Conservation (phyloP, 2,113 vertebrate species). For the Greenwoodochromis staneri region DNA sequence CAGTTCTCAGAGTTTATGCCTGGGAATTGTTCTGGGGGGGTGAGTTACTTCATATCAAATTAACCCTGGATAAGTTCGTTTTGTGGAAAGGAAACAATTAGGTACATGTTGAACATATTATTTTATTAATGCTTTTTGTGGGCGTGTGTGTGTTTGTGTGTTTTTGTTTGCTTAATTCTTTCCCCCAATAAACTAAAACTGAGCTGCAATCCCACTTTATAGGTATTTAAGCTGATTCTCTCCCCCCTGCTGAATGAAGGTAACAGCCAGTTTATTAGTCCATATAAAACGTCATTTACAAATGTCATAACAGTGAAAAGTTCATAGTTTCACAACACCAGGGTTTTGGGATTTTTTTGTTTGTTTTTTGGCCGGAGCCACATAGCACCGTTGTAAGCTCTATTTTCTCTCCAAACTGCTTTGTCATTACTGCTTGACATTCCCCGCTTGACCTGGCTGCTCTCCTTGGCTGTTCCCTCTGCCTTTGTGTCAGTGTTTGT, state of each 20-base stretch:
- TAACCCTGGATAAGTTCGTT: neutral
- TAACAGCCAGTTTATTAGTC: slow-evolving; percentile 45
- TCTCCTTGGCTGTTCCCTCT: slow-evolving; percentile 41
- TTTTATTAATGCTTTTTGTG: neutral
- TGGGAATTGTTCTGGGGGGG: neutral
- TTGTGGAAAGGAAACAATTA: slow-evolving; percentile 16
- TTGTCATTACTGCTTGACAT: slow-evolving; percentile 60
- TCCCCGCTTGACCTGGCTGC: slow-evolving; percentile 48
- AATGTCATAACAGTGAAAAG: slow-evolving; percentile 39
- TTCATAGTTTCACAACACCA: slow-evolving; percentile 2
- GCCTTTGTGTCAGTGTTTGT: slow-evolving; percentile 60
- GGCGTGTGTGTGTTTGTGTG: neutral
- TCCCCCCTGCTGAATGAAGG: slow-evolving; percentile 46
- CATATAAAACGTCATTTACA: slow-evolving; percentile 39
- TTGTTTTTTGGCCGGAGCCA: slow-evolving; percentile 5
- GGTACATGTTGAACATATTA: slow-evolving; percentile 1
- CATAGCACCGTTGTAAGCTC: slow-evolving; percentile 27
- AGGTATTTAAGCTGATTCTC: slow-evolving; percentile 40
- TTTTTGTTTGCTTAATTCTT: slow-evolving; percentile 36
- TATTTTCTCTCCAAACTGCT: slow-evolving; percentile 52
- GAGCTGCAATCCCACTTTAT: slow-evolving; percentile 40
- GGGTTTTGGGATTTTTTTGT: neutral
- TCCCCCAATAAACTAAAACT: slow-evolving; percentile 44
- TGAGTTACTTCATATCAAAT: slow-evolving; percentile 6
- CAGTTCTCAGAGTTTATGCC: neutral